Conservation (phyloP, 2,888 invertebrate species). For the Lasius platythorax region DNA sequence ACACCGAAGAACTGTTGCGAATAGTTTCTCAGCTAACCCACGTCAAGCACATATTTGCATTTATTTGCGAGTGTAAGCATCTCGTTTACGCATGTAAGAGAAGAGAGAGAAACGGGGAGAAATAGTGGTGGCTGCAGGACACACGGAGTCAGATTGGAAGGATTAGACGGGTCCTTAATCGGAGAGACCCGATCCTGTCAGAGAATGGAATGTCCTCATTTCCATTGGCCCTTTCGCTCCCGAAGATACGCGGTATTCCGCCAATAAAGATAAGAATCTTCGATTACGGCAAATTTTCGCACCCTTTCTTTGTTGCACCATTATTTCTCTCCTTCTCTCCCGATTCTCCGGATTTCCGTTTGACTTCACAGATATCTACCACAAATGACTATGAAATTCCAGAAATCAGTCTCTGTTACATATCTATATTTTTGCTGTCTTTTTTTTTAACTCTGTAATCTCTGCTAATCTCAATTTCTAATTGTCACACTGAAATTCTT, state of each 20-base stretch:
- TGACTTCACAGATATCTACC: slow-evolving; percentile 55
- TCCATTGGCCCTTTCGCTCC: slow-evolving; percentile 76
- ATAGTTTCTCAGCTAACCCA: slow-evolving; percentile 66
- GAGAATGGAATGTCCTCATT: slow-evolving; percentile 82
- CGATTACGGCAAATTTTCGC: slow-evolving; percentile 68
- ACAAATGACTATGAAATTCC: slow-evolving; percentile 45
- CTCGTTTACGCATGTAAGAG: slow-evolving; percentile 37
- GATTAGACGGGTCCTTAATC: slow-evolving; percentile 81
- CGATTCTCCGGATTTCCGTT: slow-evolving; percentile 28
- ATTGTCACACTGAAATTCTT: not conserved
- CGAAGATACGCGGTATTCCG: slow-evolving; percentile 79
- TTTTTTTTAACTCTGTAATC: not conserved
- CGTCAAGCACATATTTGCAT: slow-evolving; percentile 65
- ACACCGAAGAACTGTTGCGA: slow-evolving; percentile 58
- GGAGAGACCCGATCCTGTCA: slow-evolving; percentile 78
- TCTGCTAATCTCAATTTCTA: not conserved
- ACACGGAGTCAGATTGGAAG: slow-evolving; percentile 74
- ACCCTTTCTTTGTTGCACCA: slow-evolving; percentile 8
- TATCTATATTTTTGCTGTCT: not conserved
- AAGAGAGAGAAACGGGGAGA: slow-evolving; percentile 37
- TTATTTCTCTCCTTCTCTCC: not conserved
- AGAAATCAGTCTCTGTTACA: not conserved
- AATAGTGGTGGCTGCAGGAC: slow-evolving; percentile 58
- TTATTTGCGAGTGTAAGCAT: slow-evolving; percentile 65
- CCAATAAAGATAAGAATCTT: slow-evolving; percentile 82